Evolutionary conservation across 2,113 vertebrate genomes (phyloP).

Genomic region (Seriola rivoliana): DNA sequence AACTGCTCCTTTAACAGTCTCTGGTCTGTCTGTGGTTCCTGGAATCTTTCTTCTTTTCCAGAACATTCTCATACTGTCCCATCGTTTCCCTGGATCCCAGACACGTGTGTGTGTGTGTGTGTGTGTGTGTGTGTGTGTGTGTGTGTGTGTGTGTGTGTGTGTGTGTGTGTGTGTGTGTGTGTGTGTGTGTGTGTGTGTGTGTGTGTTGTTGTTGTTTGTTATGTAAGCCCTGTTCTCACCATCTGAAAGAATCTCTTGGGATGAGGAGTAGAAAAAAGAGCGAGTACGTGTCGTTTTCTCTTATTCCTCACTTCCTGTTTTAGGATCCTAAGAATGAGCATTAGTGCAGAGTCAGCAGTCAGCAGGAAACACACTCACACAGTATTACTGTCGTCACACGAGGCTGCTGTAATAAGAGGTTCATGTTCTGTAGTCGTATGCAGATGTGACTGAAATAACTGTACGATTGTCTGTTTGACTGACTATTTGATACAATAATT

Average conservation of each 20-base stretch:
- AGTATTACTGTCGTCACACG: conserved; percentile 45
- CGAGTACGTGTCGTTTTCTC: conserved; percentile 52
- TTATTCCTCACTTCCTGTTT: conserved; percentile 75
- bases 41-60: conserved; percentile 60
- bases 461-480: background rate
- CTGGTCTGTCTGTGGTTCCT: conserved; percentile 40
- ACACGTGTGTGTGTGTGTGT: conserved; percentile 27
- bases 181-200: too few species aligned
- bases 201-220: conserved; percentile 69
- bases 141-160: conserved; percentile 10
- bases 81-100: conserved; percentile 63
- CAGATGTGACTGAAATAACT: conserved; percentile 10
- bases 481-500: background rate
- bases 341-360: conserved; percentile 64
- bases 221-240: conserved; percentile 73
- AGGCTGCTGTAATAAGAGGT: conserved; percentile 43
- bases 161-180: background rate
- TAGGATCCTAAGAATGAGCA: conserved; percentile 51
- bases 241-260: conserved; percentile 59
- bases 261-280: conserved; percentile 42
- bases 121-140: conserved; percentile 15
- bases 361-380: conserved; percentile 54
- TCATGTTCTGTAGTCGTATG: conserved; percentile 37
- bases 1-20: conserved; percentile 51
- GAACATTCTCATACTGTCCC: conserved; percentile 67